Evolutionary conservation across 1,140 invertebrate species (phyloP), one percentile per base, ranked within the genome.

Genomic region (Drosophila oshimai): DNA sequence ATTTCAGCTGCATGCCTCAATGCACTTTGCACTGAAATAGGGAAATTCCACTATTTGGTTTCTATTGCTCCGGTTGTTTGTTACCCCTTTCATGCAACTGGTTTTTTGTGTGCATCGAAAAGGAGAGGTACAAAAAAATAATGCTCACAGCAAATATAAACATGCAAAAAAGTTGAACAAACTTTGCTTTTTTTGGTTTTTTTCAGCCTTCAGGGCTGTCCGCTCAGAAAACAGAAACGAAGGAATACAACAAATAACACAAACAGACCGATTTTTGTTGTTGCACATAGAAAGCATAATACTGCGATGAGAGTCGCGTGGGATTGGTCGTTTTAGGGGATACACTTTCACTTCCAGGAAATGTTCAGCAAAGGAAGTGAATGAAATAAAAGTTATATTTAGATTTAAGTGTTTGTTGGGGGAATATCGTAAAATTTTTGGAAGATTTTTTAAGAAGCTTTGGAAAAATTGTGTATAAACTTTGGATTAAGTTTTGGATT

Each of bases 101-200:
- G 71, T 83, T 84, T 77, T 83, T 79, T 84, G 80, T 77, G 36
- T 74, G 54, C 29, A 55, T 67, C 70, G 29, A 60, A 73, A 47
- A 45, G 39, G 64, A 74, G 69, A 50, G 53, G 44, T 42, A 69
- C 12, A 49, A 58, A 65, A 42, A 65, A 65, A 64, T 65, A 80
- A 80, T 72, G 79, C 79, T 78, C 74, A 78, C 58, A 84, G 79
- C 69, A 65, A 83, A 83, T 70, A 58, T 69, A 81, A 83, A 76
- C 53, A 51, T 64, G 37, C 31, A 86, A 76, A 68, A 75, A 41
- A 50, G 80, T 68, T 73, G 80, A 87, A 87, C 60, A 80, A 87
- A 87, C 71, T 84, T 76, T 83, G 60, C 29, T 65, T 50, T 18
- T 24, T 29, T 31, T 33, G 10, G 18, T 53, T 34, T 36, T 39